Evolutionary conservation across 2,888 invertebrate species (phyloP).

Genomic region (Branchipolynoe longqiensis): DNA sequence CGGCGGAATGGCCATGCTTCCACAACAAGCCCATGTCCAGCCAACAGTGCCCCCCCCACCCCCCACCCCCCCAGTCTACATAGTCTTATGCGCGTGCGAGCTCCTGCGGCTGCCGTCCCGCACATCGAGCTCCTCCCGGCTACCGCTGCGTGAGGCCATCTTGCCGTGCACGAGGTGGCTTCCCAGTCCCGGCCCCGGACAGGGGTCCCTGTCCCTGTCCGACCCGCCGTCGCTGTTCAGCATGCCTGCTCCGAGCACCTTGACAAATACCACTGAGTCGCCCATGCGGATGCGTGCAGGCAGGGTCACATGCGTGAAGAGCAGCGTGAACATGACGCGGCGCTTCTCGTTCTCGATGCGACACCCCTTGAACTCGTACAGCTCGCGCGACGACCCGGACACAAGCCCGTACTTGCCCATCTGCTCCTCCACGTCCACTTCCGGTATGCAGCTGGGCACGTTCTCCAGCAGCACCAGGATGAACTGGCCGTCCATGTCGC

Average conservation of each 20-base stretch:
- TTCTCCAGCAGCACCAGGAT: slow-evolving; percentile 47
- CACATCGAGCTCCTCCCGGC: slow-evolving; percentile 26
- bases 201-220: slow-evolving; percentile 20
- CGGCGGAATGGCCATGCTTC: too few relatives aligned
- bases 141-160: not conserved
- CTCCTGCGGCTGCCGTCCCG: not conserved
- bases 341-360: slow-evolving; percentile 49
- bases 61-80: too few relatives aligned
- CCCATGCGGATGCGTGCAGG: slow-evolving; percentile 21
- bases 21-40: too few relatives aligned
- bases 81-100: not conserved
- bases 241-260: slow-evolving; percentile 15
- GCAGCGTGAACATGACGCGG: slow-evolving; percentile 16
- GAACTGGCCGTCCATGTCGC: slow-evolving; percentile 57
- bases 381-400: slow-evolving; percentile 28
- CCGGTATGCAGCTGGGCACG: slow-evolving; percentile 53
- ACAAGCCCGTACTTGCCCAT: slow-evolving; percentile 57
- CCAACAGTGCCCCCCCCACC: too few relatives aligned
- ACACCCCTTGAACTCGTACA: slow-evolving; percentile 30
- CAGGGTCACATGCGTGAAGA: slow-evolving; percentile 25
- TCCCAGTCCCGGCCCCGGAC: not conserved
- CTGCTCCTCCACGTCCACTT: slow-evolving; percentile 55
- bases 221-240: not conserved
- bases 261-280: slow-evolving; percentile 23
- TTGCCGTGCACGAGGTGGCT: not conserved